Base-by-base conservation (phyloP, 2,888 invertebrate genomes). In the Halocaridina rubra region DNA sequence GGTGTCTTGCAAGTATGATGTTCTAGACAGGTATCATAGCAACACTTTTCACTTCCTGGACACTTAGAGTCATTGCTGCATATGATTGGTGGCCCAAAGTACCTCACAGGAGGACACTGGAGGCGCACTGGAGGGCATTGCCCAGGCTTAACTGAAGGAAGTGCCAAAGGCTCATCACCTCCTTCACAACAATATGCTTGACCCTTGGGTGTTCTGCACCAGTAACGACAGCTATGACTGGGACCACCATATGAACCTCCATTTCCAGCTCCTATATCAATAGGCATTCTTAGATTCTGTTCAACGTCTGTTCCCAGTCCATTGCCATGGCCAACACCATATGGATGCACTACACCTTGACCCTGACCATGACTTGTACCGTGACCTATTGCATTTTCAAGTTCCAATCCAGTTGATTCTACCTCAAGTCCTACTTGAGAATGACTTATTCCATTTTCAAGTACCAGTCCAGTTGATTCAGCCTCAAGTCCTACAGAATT, bases 61-160 rank as follows among this genome's bases (percentile, higher is more conserved):
- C 80, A 80, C 19, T 46, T 46, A 29, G 71, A 53, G 71, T 80
- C 80, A 24, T 71, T 80, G 57, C 71, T 71, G 57, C 80, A 80
- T n/a, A 46, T 32, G 27, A 27, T 27, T 1, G 80, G 80, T 3
- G 72, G 72, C n/a, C 13, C 33, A n/a, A 32, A 32, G 67, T 24
- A 29, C 22, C 57, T 8, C 19, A 71, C 39, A 16, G 69, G 80
- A 8, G 80, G 80, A 22, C 80, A 80, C 8, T 39, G 53, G 3
- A 67, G 78, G n/a, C 78, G 22, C 19, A 78, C 78, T 13, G 78
- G 78, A 78, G 78, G 78, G 39, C 78, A 78, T n/a, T 7, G 19
- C 19, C 78, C 78, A 2, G 78, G 78, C 39, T 78, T 78, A 8
- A 39, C 39, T 16, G 39, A 57, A 27, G 64, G 64, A 39, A 78